phyloP scores from a whole-genome alignment of 2,113 vertebrate genomes.

The Dicentrarchus labrax region DNA sequence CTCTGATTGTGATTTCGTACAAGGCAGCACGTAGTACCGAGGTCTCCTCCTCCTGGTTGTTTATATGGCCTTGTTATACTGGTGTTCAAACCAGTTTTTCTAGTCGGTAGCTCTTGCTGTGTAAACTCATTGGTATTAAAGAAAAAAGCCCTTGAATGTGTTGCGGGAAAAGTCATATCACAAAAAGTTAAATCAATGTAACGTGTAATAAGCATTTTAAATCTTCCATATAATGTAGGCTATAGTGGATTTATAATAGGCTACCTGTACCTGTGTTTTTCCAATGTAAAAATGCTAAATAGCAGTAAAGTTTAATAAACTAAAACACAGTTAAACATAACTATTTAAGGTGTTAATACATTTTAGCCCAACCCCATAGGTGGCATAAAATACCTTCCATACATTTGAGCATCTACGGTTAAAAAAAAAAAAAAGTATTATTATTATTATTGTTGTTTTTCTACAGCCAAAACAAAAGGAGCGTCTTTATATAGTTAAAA shows the following conservation, averaged over 20 bases:
- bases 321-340: too few relatives aligned
- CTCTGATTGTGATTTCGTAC: too few relatives aligned
- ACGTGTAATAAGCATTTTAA: neutral
- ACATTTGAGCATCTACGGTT: neutral
- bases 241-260: neutral
- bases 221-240: neutral
- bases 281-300: too few relatives aligned
- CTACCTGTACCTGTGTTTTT: neutral
- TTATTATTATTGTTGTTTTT: neutral
- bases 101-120: constrained; percentile 8
- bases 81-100: constrained; percentile 48
- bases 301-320: neutral
- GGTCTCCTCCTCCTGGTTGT: neutral
- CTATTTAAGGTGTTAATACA: neutral
- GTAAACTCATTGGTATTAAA: neutral
- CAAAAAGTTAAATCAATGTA: neutral
- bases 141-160: neutral
- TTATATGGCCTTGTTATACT: neutral
- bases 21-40: too few relatives aligned
- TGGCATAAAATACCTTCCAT: neutral
- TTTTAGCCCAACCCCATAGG: neutral
- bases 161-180: neutral
- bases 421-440: neutral
- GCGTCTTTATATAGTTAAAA: too few relatives aligned
- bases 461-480: neutral